These are phyloP conservation scores for Tauraco erythrolophus DNA, from an alignment of 2,113 vertebrate species.

Conservation along the genomic window DNA sequence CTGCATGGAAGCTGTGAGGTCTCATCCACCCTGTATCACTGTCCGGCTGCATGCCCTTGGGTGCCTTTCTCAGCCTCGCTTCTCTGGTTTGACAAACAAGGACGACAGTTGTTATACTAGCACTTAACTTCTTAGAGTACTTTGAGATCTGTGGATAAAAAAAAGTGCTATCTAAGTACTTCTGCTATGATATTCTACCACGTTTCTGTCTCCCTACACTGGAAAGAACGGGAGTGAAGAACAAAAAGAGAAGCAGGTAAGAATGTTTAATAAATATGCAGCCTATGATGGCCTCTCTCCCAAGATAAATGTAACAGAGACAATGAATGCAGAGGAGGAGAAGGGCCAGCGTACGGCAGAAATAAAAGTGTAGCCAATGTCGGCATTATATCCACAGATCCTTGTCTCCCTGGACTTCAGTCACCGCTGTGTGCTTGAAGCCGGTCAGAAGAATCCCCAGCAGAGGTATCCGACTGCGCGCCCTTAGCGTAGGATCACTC, in stretches of 20 bases:
- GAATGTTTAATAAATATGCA: conserved; percentile 44
- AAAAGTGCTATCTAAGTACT: not conserved
- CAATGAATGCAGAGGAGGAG: conserved; percentile 14
- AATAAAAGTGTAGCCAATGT: conserved; percentile 2
- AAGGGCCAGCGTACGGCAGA: not conserved
- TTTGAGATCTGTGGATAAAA: not conserved
- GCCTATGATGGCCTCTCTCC: not conserved
- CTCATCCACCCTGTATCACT: not conserved
- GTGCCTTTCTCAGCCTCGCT: not conserved
- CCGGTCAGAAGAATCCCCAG: conserved; percentile 1
- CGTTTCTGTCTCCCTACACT: not conserved
- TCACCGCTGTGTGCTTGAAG: not conserved
- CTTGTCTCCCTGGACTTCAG: not conserved
- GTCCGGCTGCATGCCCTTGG: not conserved
- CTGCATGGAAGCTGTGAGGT: not conserved
- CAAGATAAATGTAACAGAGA: not conserved
- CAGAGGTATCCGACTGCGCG: not conserved
- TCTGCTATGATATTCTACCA: not conserved
- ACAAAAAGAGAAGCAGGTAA: conserved; percentile 16
- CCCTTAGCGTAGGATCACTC: not conserved
- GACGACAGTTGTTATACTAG: not conserved
- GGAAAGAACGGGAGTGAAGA: not conserved
- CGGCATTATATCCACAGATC: not conserved
- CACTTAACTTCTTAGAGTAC: not conserved
- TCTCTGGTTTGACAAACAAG: not conserved